Evolutionary conservation across 2,888 invertebrate genomes (phyloP), one percentile per base, ranked within the genome.

Genomic region (Linnaemya tessellans): DNA sequence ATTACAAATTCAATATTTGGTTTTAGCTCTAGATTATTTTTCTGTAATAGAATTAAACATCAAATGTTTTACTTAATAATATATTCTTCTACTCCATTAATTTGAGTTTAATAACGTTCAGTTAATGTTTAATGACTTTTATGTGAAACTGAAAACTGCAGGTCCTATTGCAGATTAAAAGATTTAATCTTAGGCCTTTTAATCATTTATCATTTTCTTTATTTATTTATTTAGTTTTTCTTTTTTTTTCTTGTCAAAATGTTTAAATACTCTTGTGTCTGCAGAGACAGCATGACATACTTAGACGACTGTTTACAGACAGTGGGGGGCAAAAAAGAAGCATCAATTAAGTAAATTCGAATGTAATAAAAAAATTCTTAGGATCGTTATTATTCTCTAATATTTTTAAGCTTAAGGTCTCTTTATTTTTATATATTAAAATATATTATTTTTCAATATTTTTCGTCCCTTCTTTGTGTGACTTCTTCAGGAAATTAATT

Each of bases 251-350:
- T 25, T 56, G 56, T 38, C 13, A 18, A 43, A 43, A 71, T 18
- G 56, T 56, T 70, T 70, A 13, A 56, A 51, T 11, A 18, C 15
- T 9, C 56, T 56, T 41, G 15, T 18, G 71, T 58, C 71, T 70
- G 41, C 38, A 70, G 30, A 43, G 46, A 9, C 30, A 18, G 13
- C 18, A 65, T 43, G 65, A 35, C 64, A 43, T 7, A 65, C 25
- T 18, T 65, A 56, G 43, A 43, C 13, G 20, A 41, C 13, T n/a
- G 10, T 1, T 30, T 10, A 38, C 60, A 38, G 38, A 38, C 60
- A 38, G 38, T 60, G 18, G 18, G 7, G 35, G 5, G 11, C 9
- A 58, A 35, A 58, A 58, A 58, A n/a, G 8, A 13, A 20, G 18
- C 46, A 46, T 15, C 46, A 38, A 10, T 38, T 7, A 1, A 10